phyloP scores from a whole-genome alignment of 2,888 invertebrate species.

The Phlogophora meticulosa region DNA sequence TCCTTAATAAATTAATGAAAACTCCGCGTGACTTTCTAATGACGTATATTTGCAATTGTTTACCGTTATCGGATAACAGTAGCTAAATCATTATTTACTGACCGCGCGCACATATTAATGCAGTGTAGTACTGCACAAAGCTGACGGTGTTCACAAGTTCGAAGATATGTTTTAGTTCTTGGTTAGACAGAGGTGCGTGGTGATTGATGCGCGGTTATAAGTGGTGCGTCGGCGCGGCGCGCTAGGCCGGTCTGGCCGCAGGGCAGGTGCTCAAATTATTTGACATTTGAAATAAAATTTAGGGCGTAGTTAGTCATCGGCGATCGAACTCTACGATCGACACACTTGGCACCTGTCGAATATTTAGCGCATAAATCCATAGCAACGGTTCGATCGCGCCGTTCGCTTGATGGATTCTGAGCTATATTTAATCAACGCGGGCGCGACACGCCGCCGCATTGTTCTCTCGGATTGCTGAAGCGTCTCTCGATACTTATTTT shows the following conservation, averaged over 20 bases:
- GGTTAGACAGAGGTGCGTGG: conserved; percentile 8
- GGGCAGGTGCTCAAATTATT: conserved; percentile 89
- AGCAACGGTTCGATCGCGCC: conserved; percentile 86
- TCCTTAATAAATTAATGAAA: conserved; percentile 85
- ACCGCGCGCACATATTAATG: conserved; percentile 44
- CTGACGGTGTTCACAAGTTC: conserved; percentile 14
- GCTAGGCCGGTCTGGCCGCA: conserved; percentile 66
- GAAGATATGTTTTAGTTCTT: conserved; percentile 8
- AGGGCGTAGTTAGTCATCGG: conserved; percentile 91
- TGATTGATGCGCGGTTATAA: conserved; percentile 50
- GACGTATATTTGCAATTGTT: conserved; percentile 76
- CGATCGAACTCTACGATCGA: conserved; percentile 89
- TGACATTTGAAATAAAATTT: conserved; percentile 91
- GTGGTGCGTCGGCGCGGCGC: conserved; percentile 28
- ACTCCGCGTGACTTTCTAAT: conserved; percentile 83
- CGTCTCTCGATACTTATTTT: conserved; percentile 82
- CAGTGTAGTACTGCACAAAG: conserved; percentile 8
- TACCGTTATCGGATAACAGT: conserved; percentile 77
- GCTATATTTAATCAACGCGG: conserved; percentile 90
- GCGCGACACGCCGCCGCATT: conserved; percentile 86
- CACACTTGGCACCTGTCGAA: conserved; percentile 92
- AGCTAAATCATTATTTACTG: conserved; percentile 61
- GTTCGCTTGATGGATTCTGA: conserved; percentile 89
- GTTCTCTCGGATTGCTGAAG: conserved; percentile 84
- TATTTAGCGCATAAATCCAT: conserved; percentile 91